A percentile compares a stretch with the other conserved stretches of the same genome.
Conservation (phyloP, 2,797 vertebrate genomes). For the Rousettus madagascariensis region DNA sequence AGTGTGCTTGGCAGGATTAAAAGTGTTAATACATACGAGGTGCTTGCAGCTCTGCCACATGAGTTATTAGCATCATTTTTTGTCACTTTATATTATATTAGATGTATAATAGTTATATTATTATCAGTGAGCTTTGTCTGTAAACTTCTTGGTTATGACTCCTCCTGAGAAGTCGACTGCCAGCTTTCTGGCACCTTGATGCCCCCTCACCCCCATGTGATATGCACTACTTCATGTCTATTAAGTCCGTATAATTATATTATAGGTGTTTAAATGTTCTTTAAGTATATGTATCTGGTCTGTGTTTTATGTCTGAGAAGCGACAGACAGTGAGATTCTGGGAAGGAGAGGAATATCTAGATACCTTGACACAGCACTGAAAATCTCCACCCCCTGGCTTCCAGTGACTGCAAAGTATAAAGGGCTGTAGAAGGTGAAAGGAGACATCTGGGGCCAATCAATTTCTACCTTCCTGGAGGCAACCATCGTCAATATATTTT, state of each 20-base stretch:
- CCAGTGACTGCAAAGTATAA: no score
- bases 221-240: neutral
- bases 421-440: neutral
- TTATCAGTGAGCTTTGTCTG: neutral
- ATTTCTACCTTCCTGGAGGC: no score
- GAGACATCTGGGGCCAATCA: neutral
- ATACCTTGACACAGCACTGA: neutral
- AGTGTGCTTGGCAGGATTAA: neutral
- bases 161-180: neutral
- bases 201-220: fast-evolving
- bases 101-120: neutral
- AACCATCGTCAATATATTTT: no score
- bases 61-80: neutral
- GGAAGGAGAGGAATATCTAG: neutral
- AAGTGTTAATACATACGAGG: neutral
- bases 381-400: neutral
- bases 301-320: neutral
- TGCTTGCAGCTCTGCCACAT: neutral
- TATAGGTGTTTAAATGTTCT: neutral
- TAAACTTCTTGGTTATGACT: neutral
- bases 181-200: neutral
- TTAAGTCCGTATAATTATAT: neutral
- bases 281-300: neutral
- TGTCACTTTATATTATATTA: neutral
- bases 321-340: neutral